Evolutionary conservation across 2,888 invertebrate species (phyloP).

Genomic region (Halocaridina rubra): DNA sequence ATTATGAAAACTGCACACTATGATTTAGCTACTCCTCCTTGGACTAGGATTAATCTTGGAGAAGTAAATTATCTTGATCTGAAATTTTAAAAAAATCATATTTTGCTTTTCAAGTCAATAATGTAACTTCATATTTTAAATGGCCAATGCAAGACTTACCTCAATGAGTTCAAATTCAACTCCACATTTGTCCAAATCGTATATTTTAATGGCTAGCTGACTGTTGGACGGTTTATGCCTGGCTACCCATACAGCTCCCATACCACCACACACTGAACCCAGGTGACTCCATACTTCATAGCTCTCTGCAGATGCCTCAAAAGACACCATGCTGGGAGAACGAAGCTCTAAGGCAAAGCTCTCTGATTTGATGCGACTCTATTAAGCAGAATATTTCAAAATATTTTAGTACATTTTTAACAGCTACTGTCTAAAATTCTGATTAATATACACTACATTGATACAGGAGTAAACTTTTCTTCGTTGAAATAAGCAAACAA

Average conservation of each 20-base stretch:
- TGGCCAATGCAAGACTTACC: constrained; percentile 47
- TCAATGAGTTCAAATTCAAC: constrained; percentile 73
- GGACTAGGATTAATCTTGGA: too few species aligned
- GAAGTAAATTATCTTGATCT: too few species aligned
- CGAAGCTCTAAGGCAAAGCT: constrained; percentile 43
- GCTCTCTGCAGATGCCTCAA: constrained; percentile 24
- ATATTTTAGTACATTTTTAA: too few species aligned
- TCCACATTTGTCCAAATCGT: constrained; percentile 79
- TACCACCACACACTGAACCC: constrained; percentile 73
- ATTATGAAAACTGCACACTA: too few species aligned
- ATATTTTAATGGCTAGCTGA: constrained; percentile 80
- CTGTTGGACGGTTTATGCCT: constrained; percentile 76
- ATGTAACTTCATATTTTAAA: too few species aligned
- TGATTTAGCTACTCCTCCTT: too few species aligned
- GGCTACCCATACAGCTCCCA: constrained; percentile 79
- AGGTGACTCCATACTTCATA: constrained; percentile 54
- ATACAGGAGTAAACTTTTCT: too few species aligned
- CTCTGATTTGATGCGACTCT: constrained; percentile 44
- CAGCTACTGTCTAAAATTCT: too few species aligned
- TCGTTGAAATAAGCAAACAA: too few species aligned
- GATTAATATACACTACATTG: too few species aligned
- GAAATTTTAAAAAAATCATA: too few species aligned
- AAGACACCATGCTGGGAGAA: constrained; percentile 44
- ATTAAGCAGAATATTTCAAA: background rate
- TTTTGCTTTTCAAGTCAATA: too few species aligned